A percentile compares a stretch with the other conserved stretches of the same genome.
These are phyloP conservation scores for Heteromyza rotundicornis DNA, from an alignment of 2,888 invertebrate species.

Conservation along the genomic window DNA sequence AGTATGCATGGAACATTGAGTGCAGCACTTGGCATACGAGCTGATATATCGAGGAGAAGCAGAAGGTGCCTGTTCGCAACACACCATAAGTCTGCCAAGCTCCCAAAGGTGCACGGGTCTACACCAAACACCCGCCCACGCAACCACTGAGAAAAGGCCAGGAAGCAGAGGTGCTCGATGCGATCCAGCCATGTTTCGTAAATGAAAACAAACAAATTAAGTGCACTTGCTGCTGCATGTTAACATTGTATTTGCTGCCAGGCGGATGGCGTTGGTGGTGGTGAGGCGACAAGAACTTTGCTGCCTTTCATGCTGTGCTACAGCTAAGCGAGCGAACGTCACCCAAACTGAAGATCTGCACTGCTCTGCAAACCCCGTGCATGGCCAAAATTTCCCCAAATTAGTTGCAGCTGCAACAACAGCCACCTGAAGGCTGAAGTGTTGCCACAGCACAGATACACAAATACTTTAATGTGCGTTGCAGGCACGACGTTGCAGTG, in stretches of 20 bases:
- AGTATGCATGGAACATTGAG: not conserved
- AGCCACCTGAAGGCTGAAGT: not conserved
- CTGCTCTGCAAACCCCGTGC: constrained; percentile 27
- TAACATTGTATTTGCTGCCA: constrained; percentile 14
- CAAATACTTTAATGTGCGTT: no score
- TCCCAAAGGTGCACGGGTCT: not conserved
- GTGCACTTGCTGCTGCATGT: constrained; percentile 47
- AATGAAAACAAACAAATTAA: constrained; percentile 57
- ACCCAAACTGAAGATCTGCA: constrained; percentile 7
- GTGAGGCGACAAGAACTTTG: not conserved
- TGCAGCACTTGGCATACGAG: not conserved
- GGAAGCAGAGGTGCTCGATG: constrained; percentile 4
- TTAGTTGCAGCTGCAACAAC: constrained; percentile 38
- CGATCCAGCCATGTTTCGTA: constrained; percentile 47
- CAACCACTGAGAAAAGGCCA: not conserved
- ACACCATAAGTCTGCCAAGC: not conserved
- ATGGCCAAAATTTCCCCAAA: constrained; percentile 46
- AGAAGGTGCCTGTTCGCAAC: not conserved
- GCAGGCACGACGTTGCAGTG: no score
- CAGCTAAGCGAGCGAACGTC: not conserved
- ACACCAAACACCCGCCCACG: not conserved
- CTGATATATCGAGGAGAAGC: not conserved
- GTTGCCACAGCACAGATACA: not conserved
- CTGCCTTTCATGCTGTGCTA: not conserved
- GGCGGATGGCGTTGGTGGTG: not conserved